Percentiles rank a stretch among this genome's conserved stretches.
Conservation (phyloP, 2,888 invertebrate species). For the Ferdinandea cuprea region DNA sequence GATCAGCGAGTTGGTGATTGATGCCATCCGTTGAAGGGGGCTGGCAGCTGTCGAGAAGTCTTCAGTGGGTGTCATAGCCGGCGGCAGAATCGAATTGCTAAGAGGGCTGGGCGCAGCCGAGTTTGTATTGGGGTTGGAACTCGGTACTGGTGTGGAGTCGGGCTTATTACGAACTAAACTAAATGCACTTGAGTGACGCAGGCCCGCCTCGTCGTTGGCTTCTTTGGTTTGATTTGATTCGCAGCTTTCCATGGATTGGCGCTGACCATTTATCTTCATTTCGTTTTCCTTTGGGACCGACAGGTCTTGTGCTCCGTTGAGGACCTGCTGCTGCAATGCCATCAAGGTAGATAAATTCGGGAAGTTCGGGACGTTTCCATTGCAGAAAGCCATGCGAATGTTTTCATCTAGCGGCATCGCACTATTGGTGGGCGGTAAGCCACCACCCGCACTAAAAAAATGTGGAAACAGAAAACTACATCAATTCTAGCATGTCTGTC, state of each 20-base stretch:
- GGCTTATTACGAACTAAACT: conserved; percentile 94
- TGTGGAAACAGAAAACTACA: conserved; percentile 92
- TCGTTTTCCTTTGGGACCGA: conserved; percentile 91
- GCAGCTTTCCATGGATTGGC: conserved; percentile 78
- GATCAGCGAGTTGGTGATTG: conserved; percentile 97
- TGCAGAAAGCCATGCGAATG: conserved; percentile 91
- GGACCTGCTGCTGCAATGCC: conserved; percentile 90
- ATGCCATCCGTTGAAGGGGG: conserved; percentile 98
- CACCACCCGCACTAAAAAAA: conserved; percentile 87
- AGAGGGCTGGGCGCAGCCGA: conserved; percentile 93
- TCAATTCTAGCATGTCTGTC: conserved; percentile 78
- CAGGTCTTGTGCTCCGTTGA: conserved; percentile 91
- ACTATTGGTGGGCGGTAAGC: conserved; percentile 81
- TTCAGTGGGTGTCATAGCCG: conserved; percentile 91
- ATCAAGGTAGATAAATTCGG: conserved; percentile 87
- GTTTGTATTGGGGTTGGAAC: conserved; percentile 83
- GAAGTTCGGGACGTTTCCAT: conserved; percentile 85
- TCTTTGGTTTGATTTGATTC: conserved; percentile 75
- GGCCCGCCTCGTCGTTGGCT: conserved; percentile 76
- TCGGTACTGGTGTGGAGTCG: conserved; percentile 83
- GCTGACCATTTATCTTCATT: conserved; percentile 83
- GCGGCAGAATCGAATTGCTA: conserved; percentile 93
- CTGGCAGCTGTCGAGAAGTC: conserved; percentile 95
- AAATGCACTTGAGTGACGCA: conserved; percentile 87
- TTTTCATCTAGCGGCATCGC: conserved; percentile 88